Conservation (phyloP, 2,888 invertebrate species). For the Stegophylla sp. region DNA sequence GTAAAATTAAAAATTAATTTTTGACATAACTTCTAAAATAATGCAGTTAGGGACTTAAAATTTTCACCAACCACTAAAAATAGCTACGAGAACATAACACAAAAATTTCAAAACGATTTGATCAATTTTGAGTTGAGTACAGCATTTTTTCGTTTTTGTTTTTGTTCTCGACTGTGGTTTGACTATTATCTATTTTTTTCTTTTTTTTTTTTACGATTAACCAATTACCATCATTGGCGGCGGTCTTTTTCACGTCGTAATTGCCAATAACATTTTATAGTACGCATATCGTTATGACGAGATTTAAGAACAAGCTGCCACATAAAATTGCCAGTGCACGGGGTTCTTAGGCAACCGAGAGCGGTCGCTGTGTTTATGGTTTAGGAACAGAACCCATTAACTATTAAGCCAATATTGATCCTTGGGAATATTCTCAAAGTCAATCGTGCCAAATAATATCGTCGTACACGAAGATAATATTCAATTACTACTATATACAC, state of each 20-base stretch:
- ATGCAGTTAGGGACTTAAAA: too few relatives aligned
- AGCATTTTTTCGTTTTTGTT: neutral
- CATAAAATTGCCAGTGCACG: neutral
- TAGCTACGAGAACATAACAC: too few relatives aligned
- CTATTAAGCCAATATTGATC: neutral
- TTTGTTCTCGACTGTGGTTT: neutral
- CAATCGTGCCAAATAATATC: too few relatives aligned
- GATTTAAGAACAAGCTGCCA: neutral
- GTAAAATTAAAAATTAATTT: too few relatives aligned
- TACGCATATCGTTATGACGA: slow-evolving; percentile 19
- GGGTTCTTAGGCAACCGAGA: slow-evolving; percentile 2
- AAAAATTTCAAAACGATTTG: too few relatives aligned
- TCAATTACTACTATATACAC: too few relatives aligned
- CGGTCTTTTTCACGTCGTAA: neutral
- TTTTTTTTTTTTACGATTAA: neutral
- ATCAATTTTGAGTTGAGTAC: too few relatives aligned
- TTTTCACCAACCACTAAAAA: too few relatives aligned
- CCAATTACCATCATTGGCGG: slow-evolving; percentile 17
- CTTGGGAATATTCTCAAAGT: neutral
- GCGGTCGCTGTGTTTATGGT: neutral
- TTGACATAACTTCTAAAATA: too few relatives aligned
- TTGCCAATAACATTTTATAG: slow-evolving; percentile 16
- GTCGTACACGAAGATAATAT: too few relatives aligned
- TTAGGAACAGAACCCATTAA: neutral
- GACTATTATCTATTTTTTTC: too few relatives aligned